Percentiles rank a stretch among this genome's conserved stretches.
Evolutionary conservation across 2,888 invertebrate species (phyloP).

Genomic region (Mythimna loreyi): DNA sequence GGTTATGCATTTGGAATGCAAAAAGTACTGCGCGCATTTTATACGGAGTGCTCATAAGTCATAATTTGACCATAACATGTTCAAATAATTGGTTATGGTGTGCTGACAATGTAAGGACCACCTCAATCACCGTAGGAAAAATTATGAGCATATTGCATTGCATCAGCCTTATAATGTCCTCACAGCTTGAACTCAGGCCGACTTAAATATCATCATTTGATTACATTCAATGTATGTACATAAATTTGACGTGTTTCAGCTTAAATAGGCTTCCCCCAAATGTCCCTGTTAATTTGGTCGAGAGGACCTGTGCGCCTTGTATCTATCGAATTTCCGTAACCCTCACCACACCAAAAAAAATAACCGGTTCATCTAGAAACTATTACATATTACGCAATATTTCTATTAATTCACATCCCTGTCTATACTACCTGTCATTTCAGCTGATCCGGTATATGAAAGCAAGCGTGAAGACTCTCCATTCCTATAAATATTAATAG

Average conservation of each 20-base stretch:
- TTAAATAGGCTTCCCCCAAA: no score
- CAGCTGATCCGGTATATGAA: conserved; percentile 12
- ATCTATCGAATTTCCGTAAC: no score
- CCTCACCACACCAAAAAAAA: no score
- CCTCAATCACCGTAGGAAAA: conserved; percentile 28
- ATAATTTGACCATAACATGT: conserved; percentile 50
- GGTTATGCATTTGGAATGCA: conserved; percentile 79
- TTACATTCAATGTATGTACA: no score
- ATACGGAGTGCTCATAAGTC: conserved; percentile 63
- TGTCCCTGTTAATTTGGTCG: no score
- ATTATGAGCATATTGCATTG: background rate
- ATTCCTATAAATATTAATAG: conserved; percentile 42
- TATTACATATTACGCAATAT: background rate
- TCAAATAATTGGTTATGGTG: conserved; percentile 40
- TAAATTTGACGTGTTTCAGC: no score
- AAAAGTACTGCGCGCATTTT: conserved; percentile 73
- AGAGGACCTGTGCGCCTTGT: no score
- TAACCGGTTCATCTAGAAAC: background rate
- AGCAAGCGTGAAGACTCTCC: conserved; percentile 17
- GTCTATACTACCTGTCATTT: conserved; percentile 1
- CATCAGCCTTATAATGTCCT: no score
- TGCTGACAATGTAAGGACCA: background rate
- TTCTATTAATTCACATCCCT: background rate
- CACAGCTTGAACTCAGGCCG: no score
- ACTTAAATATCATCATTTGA: no score